Evolutionary conservation across 2,888 invertebrate species (phyloP), one percentile per base, ranked within the genome.

Genomic region (Perizoma affinitatum): DNA sequence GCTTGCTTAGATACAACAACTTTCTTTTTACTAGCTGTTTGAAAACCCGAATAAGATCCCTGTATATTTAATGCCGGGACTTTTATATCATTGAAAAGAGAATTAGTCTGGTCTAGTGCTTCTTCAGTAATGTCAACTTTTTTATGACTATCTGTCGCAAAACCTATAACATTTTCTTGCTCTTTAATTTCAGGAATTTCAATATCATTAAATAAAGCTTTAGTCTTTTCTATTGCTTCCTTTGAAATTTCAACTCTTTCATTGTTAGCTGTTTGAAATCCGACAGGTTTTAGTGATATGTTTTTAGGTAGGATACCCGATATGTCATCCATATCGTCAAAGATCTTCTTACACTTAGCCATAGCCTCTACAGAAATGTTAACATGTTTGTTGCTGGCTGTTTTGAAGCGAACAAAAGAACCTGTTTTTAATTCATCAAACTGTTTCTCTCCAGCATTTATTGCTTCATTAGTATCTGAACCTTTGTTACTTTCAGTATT

Each of bases 301-400:
- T 61, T 36, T 3, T 49, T 36, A 9, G n/a, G 34, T 41, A 7
- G 4, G 44, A 6, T 44, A 22, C n/a, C 42, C 33, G 42, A 40
- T 42, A 54, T 41, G 2, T 60, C 47, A 44, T 61, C 55, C 11
- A 62, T 53, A 52, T 66, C 63, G 47, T 65, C 55, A 38, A 66
- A 63, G 41, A 89, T 54, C 10, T 71, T 76, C 67, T 76, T 81
- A 11, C 78, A 78, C 68, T 73, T 83, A 6, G 60, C 62, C 8
- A 82, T 41, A 5, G 84, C 79, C 61, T 74, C 61, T 44, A 81
- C 71, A 2, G 87, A 86, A 55, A 89, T 75, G 5, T 65, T 63
- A 10, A 92, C 80, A 3, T 70, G 65, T 70, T 86, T 88, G 44
- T 91, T 88, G 65, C 77, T 84, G 6, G 89, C 92, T 3, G 87